A percentile compares a stretch with the other conserved stretches of the same genome.
Evolutionary conservation across 2,888 invertebrate species (phyloP).

Genomic region (Leptinotarsa peninsularis): DNA sequence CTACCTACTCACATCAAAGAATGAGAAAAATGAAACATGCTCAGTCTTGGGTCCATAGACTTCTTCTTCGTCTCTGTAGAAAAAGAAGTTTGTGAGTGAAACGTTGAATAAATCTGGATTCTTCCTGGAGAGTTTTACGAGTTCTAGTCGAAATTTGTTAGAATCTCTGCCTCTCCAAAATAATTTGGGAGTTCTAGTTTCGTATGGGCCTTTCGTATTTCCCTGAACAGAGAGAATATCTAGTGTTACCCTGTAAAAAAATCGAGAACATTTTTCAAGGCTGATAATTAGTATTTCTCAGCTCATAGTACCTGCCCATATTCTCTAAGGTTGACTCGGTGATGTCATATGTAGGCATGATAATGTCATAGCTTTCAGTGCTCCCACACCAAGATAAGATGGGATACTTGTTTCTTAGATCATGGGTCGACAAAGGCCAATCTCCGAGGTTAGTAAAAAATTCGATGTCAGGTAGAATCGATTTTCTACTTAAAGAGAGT

Average conservation of each 20-base stretch:
- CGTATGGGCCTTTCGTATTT: slow-evolving; percentile 79
- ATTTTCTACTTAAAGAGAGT: slow-evolving; percentile 84
- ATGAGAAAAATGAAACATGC: slow-evolving; percentile 90
- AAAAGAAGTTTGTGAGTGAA: slow-evolving; percentile 95
- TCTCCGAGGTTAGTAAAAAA: slow-evolving; percentile 94
- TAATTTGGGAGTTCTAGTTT: slow-evolving; percentile 77
- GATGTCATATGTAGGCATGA: slow-evolving; percentile 95
- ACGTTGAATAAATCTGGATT: slow-evolving; percentile 88
- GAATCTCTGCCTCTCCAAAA: slow-evolving; percentile 97
- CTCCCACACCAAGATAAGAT: slow-evolving; percentile 98
- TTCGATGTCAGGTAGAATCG: slow-evolving; percentile 86
- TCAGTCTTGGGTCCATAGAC: slow-evolving; percentile 88
- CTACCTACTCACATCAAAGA: slow-evolving; percentile 84
- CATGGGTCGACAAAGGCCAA: slow-evolving; percentile 83
- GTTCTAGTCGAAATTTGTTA: slow-evolving; percentile 82
- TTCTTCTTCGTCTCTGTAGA: slow-evolving; percentile 86
- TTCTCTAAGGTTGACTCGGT: slow-evolving; percentile 92
- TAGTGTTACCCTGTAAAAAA: slow-evolving; percentile 75
- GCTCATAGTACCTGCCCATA: slow-evolving; percentile 82
- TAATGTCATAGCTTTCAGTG: slow-evolving; percentile 84
- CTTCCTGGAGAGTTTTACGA: slow-evolving; percentile 81
- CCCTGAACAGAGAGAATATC: slow-evolving; percentile 93
- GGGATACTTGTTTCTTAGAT: slow-evolving; percentile 72
- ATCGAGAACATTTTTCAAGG: neutral
- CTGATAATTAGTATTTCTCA: neutral